Evolutionary conservation across 92 coral and sea anemone genomes (phyloP).

Genomic region (Montipora capitata): DNA sequence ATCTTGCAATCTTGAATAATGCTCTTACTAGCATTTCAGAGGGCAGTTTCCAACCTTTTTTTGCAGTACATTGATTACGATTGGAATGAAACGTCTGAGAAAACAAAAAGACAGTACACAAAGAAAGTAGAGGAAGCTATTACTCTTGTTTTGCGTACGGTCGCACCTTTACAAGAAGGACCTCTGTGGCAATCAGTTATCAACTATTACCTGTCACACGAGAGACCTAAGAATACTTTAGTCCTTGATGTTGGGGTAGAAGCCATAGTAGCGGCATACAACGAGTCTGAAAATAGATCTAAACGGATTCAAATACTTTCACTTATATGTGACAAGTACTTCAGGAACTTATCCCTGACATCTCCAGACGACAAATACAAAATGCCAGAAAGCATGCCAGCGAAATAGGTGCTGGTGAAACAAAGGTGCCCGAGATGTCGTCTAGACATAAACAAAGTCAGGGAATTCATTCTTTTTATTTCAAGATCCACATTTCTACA

Average conservation of each 20-base stretch:
- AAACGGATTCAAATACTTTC: slow-evolving; percentile 56
- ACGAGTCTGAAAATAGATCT: slow-evolving; percentile 42
- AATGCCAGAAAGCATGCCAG: slow-evolving; percentile 57
- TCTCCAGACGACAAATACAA: slow-evolving; percentile 61
- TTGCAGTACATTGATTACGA: slow-evolving; percentile 31
- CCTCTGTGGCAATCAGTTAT: neutral
- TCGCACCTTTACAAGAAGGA: slow-evolving; percentile 47
- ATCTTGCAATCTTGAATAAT: slow-evolving; percentile 48
- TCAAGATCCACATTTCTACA: slow-evolving; percentile 63
- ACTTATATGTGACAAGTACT: slow-evolving; percentile 52
- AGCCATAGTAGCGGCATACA: slow-evolving; percentile 55
- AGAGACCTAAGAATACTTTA: neutral
- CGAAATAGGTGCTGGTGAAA: slow-evolving; percentile 15
- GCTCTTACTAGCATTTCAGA: slow-evolving; percentile 52
- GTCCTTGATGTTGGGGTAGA: slow-evolving; percentile 53
- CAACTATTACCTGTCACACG: neutral
- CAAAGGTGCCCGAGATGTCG: slow-evolving; percentile 26
- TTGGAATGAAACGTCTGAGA: slow-evolving; percentile 52
- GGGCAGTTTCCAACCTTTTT: slow-evolving; percentile 48
- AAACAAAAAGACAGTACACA: neutral
- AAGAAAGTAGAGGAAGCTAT: too few relatives aligned
- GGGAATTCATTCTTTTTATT: slow-evolving; percentile 52
- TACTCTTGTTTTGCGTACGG: neutral
- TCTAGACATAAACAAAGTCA: slow-evolving; percentile 47
- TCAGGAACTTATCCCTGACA: slow-evolving; percentile 58